A percentile compares a stretch with the other conserved stretches of the same genome.
phyloP scores from a whole-genome alignment of 2,113 vertebrate genomes.

The Oriolus oriolus region DNA sequence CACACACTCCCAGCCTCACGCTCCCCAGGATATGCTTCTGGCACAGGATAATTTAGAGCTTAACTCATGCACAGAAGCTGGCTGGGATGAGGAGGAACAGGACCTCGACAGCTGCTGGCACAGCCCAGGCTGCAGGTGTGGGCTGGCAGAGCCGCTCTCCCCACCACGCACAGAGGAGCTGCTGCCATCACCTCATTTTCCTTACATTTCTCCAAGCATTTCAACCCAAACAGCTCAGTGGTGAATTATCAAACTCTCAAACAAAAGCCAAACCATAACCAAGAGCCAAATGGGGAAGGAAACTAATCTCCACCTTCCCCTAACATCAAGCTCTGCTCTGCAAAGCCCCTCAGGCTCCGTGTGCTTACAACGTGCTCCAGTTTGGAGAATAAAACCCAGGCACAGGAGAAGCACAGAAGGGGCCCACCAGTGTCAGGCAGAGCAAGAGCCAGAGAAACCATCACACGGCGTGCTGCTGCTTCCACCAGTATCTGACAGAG shows the following conservation, averaged over 20 bases:
- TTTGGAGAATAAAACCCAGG: neutral
- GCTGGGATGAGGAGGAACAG: neutral
- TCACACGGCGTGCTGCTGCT: neutral
- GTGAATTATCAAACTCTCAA: neutral
- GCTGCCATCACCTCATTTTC: neutral
- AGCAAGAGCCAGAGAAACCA: neutral
- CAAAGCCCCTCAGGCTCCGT: neutral
- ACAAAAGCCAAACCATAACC: neutral
- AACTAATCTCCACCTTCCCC: neutral
- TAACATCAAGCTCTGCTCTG: neutral
- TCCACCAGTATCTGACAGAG: neutral
- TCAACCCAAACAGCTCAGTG: neutral
- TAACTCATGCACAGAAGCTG: neutral
- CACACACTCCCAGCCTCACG: neutral
- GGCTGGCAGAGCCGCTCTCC: neutral
- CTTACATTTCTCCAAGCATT: neutral
- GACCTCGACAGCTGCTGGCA: neutral
- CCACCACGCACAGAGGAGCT: rapidly evolving
- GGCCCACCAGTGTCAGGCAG: neutral
- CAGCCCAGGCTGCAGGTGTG: neutral
- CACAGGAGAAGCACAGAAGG: neutral
- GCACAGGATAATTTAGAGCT: neutral
- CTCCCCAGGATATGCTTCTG: neutral
- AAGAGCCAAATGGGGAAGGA: neutral
- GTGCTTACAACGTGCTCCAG: neutral